Evolutionary conservation across 2,113 vertebrate species (phyloP), one percentile per base, ranked within the genome.

Genomic region (Pedetes capensis): DNA sequence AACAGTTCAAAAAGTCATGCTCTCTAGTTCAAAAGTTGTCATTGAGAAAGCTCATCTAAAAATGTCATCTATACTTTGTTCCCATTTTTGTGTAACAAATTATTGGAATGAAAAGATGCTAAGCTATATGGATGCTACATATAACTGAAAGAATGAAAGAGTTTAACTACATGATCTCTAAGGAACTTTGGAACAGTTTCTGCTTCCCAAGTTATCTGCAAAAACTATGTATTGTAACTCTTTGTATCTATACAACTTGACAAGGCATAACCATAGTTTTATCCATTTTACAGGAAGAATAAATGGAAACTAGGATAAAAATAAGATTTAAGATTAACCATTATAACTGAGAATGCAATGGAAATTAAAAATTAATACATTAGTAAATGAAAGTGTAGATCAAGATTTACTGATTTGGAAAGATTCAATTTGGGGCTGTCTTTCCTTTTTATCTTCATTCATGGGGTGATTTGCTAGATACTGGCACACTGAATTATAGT

Each of bases 391-490:
- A 94, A 71, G 39, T 42, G 14, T 81, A 86, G 39, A 44, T 44
- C 12, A 22, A 93, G 39, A 91, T 81, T 93, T 91, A 96, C 68
- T 96, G 71, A 90, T 93, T 93, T 90, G 89, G 83, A 86, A 89
- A 92, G 47, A 72, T 61, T 74, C 44, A 68, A 42, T 97, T 93
- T 90, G 59, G 55, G 22, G 5, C 75, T 89, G 42, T 87, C 86
- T 85, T 82, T 95, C 2, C 18, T 92, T 96, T 97, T 96, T 80
- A 95, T 90, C 53, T 93, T 90, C 76, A 87, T 94, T 79, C 55
- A 87, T 84, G 34, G 72, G 18, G 61, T 76, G 32, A 71, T 96
- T 78, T 95, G 63, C 34, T 94, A 76, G 9, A 42, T 80, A 17
- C 39, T 84, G 69, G 83, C 42, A 87, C 17, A 61, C 17, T 78